These are phyloP conservation scores for Montifringilla adamsi DNA, from an alignment of 2,113 vertebrate species.

Conservation along the genomic window DNA sequence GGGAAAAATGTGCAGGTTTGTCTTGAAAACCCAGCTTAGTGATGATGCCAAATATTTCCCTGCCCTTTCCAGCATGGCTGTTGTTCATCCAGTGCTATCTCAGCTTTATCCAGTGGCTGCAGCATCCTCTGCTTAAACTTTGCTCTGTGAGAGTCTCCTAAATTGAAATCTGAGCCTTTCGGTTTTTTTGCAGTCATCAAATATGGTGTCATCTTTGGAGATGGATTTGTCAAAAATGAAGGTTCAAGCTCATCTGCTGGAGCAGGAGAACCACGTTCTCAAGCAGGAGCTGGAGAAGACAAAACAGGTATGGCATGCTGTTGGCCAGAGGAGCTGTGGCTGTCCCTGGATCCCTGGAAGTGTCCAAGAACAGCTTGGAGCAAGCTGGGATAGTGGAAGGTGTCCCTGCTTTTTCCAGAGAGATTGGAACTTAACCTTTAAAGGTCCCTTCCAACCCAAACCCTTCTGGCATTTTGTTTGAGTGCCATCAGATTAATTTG, in stretches of 20 bases:
- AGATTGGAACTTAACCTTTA: background rate
- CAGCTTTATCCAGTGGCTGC: background rate
- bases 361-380: background rate
- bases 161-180: background rate
- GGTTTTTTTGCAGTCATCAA: conserved; percentile 56
- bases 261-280: conserved; percentile 81
- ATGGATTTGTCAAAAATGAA: conserved; percentile 80
- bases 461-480: background rate
- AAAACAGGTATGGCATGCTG: conserved; percentile 54
- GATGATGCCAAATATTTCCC: background rate
- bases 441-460: background rate
- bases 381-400: accelerated
- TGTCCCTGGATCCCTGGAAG: background rate
- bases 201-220: conserved; percentile 79
- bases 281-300: conserved; percentile 77
- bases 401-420: background rate
- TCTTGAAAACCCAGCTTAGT: background rate
- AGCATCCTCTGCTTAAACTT: background rate
- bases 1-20: background rate
- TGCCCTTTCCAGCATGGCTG: background rate
- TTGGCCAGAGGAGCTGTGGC: background rate
- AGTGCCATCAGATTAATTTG: background rate
- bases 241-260: conserved; percentile 70
- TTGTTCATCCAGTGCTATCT: background rate
- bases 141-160: accelerated